Conservation (phyloP, 2,113 vertebrate genomes). For the Talpa occidentalis region DNA sequence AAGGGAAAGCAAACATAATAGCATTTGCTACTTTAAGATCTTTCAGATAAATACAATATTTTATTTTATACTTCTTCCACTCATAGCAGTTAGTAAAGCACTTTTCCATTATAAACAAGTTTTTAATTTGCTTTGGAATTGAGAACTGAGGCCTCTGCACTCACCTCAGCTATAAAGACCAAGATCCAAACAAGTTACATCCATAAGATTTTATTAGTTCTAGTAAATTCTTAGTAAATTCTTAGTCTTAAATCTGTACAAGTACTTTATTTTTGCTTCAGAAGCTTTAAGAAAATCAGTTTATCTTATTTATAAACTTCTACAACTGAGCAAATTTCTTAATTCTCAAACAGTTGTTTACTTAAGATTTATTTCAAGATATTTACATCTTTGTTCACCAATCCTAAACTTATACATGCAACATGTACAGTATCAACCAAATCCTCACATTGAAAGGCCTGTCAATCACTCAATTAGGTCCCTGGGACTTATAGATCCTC, state of each 20-base stretch:
- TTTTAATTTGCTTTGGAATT: neutral
- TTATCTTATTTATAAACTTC: neutral
- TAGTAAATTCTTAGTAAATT: neutral
- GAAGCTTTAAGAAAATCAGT: neutral
- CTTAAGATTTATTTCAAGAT: neutral
- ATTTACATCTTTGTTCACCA: neutral
- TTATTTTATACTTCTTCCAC: neutral
- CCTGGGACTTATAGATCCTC: accelerated
- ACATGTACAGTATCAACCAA: neutral
- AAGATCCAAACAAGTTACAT: neutral
- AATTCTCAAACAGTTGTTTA: neutral
- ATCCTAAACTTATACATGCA: neutral
- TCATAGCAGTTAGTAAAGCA: neutral
- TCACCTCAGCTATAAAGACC: neutral
- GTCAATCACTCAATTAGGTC: neutral
- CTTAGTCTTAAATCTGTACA: neutral
- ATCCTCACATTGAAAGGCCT: neutral
- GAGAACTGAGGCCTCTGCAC: neutral
- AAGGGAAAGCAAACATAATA: neutral
- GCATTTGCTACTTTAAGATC: neutral
- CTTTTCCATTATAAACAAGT: neutral
- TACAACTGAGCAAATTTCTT: neutral
- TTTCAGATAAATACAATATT: neutral
- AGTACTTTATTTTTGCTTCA: neutral
- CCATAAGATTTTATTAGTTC: neutral